phyloP scores from a whole-genome alignment of 2,888 invertebrate genomes.

The Dione juno region DNA sequence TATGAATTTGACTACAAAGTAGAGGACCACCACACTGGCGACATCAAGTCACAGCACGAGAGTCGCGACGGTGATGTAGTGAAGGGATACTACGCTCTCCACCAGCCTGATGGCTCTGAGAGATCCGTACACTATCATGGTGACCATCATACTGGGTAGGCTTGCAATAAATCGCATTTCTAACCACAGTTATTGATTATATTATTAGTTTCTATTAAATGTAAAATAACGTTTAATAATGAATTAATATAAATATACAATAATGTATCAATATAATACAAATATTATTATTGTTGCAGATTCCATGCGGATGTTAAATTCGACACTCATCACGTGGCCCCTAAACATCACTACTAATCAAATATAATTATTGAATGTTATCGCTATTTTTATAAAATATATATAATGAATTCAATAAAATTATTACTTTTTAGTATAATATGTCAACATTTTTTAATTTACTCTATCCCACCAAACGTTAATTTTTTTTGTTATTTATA shows the following conservation, averaged over 20 bases:
- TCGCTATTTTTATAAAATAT: too few relatives aligned
- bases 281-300: conserved; percentile 50
- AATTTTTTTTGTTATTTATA: too few relatives aligned
- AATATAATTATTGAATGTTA: not conserved
- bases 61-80: conserved; percentile 53
- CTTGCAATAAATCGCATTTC: not conserved
- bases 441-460: too few relatives aligned
- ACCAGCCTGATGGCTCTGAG: conserved; percentile 75
- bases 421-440: too few relatives aligned
- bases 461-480: too few relatives aligned
- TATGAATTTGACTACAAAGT: conserved; percentile 71
- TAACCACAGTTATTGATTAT: too few relatives aligned
- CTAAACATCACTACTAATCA: conserved; percentile 54
- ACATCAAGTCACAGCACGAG: conserved; percentile 54
- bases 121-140: conserved; percentile 77
- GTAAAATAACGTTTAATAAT: not conserved
- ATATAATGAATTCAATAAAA: too few relatives aligned
- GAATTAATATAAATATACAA: too few relatives aligned
- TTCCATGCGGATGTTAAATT: conserved; percentile 75
- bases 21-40: conserved; percentile 72
- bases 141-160: conserved; percentile 66
- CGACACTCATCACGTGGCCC: conserved; percentile 70
- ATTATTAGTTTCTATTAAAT: not conserved
- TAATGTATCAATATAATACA: too few relatives aligned
- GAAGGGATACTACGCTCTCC: conserved; percentile 70